Base-by-base conservation (phyloP, 1,140 invertebrate genomes). In the Drosophila nikananu region DNA sequence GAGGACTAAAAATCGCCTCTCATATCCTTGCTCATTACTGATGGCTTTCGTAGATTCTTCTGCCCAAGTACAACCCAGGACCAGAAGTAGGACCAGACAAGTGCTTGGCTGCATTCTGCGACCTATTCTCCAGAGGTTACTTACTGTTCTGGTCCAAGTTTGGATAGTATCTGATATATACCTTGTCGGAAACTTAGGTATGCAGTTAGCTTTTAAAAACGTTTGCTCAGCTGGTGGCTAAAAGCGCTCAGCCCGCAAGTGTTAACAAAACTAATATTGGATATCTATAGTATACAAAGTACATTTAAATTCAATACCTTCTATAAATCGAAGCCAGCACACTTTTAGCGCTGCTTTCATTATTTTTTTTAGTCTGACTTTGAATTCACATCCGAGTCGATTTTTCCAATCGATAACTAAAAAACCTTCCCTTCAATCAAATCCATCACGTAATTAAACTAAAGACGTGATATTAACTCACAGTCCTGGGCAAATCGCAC, bases 381-480 rank as follows among this genome's bases (percentile, higher is more conserved):
- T 35, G 25, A 51, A 13, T 17, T n/a, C n/a, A 21, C 48, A 27
- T 23, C 3, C 54, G n/a, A 25, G 25, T 27, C 37, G 7, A 8
- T 30, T 57, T 30, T 19, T 19, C 30, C 30, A 30, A 74, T 74
- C 71, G 55, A 74, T 68, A 62, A 51, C 64, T 83, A 75, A 59
- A 76, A 82, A 58, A 55, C 46, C n/a, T 58, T 32, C 15, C 12
- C 55, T n/a, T 30, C 41, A 58, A 41, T 49, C 61, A 72, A 77
- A 87, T 80, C 84, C 67, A 80, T 83, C 84, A 87, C 84, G 84
- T 87, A 83, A 83, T 87, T 83, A 83, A 86, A 77, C 83, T 74
- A 74, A 77, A 82, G 71, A 86, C 76, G 83, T 86, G 83, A 86
- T 87, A 86, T 86, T 86, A 86, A 86, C 83, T 86, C 70, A 49